Conservation (phyloP, 2,113 vertebrate genomes). For the Pardalotus punctatus region DNA sequence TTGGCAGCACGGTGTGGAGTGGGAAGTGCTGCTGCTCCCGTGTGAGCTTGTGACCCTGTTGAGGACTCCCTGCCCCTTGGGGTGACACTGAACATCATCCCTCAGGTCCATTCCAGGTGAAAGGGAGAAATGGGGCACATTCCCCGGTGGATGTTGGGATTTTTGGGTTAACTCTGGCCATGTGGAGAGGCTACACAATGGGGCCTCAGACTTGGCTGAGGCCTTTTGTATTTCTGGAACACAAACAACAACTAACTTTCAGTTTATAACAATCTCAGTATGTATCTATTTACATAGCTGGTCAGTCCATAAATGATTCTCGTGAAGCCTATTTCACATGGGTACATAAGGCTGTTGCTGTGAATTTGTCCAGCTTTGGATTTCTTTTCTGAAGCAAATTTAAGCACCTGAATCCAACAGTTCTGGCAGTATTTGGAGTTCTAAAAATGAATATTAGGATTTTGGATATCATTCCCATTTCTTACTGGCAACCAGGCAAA, state of each 20-base stretch:
- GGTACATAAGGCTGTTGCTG: neutral
- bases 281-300: slow-evolving; percentile 51
- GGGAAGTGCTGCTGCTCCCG: neutral
- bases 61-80: neutral
- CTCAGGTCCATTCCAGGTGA: neutral
- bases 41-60: neutral
- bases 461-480: neutral
- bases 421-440: neutral
- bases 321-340: neutral
- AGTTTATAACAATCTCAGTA: neutral
- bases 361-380: neutral
- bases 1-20: rapidly evolving
- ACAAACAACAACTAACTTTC: neutral
- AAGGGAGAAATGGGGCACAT: rapidly evolving
- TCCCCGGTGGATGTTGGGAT: neutral
- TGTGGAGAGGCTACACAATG: neutral
- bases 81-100: rapidly evolving
- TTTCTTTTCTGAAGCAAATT: neutral
- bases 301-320: neutral
- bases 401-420: neutral
- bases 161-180: neutral
- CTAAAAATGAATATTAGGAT: neutral
- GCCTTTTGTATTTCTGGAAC: neutral
- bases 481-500: neutral
- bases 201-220: slow-evolving; percentile 5